A percentile compares a stretch with the other conserved stretches of the same genome.
These are phyloP conservation scores for Heliconius sara DNA, from an alignment of 2,888 invertebrate genomes.

Conservation along the genomic window DNA sequence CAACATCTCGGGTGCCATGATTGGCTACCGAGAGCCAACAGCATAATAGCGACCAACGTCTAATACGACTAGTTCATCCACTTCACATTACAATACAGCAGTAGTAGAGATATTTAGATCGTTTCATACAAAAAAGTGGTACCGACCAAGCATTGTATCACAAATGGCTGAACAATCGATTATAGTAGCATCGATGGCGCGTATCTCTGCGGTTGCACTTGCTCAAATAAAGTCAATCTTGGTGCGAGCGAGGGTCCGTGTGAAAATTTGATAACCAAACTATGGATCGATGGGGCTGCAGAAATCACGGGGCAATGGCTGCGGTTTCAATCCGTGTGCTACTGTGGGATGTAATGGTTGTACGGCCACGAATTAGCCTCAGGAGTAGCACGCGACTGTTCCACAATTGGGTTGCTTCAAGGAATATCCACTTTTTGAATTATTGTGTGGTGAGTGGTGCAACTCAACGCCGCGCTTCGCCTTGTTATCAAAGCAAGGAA, in stretches of 20 bases:
- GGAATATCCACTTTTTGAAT: neutral
- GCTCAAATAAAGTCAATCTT: conserved; percentile 83
- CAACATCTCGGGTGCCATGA: conserved; percentile 77
- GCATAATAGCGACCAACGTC: conserved; percentile 54
- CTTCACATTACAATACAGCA: conserved; percentile 68
- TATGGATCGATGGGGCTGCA: conserved; percentile 80
- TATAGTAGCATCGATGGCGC: conserved; percentile 54
- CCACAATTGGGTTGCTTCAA: conserved; percentile 25
- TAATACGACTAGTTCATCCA: conserved; percentile 61
- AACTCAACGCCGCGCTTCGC: too few species aligned
- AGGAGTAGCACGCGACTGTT: conserved; percentile 45
- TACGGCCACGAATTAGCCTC: conserved; percentile 71
- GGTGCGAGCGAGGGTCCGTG: conserved; percentile 74
- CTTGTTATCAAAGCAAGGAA: too few species aligned
- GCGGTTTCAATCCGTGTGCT: conserved; percentile 80
- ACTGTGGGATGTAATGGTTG: conserved; percentile 81
- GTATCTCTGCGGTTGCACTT: conserved; percentile 79
- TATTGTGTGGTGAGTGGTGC: too few species aligned
- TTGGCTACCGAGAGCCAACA: conserved; percentile 73
- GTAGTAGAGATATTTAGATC: conserved; percentile 52
- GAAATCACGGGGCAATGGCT: conserved; percentile 74
- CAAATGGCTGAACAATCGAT: conserved; percentile 55
- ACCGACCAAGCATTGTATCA: conserved; percentile 60
- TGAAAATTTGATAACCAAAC: conserved; percentile 84
- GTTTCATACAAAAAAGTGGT: conserved; percentile 54